Conservation (phyloP, 2,113 vertebrate species). For the Zapornia atra region DNA sequence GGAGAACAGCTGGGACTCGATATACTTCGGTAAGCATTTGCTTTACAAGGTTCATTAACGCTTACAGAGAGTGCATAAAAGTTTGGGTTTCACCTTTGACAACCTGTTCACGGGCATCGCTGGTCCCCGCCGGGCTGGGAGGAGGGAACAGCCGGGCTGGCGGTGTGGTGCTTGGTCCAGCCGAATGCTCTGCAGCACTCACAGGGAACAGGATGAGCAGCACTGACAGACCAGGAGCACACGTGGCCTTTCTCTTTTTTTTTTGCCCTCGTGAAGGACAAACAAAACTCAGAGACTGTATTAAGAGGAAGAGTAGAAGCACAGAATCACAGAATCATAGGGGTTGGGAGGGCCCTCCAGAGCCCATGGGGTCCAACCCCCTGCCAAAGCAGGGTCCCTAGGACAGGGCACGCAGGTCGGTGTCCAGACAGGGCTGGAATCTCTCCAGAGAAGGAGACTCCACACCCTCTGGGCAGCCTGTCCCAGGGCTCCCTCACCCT, state of each 20-base stretch:
- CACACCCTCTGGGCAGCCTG: no score
- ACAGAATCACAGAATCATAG: no score
- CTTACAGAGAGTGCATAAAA: not conserved
- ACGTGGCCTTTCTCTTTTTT: accelerated
- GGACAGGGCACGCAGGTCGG: no score
- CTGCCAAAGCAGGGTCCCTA: no score
- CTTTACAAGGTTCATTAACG: conserved; percentile 48
- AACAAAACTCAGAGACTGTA: not conserved
- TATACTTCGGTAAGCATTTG: not conserved
- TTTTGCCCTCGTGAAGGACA: not conserved
- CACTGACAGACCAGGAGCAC: accelerated
- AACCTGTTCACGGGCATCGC: not conserved
- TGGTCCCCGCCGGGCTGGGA: not conserved
- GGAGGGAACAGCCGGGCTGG: not conserved
- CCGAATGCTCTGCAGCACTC: not conserved
- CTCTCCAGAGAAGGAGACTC: no score
- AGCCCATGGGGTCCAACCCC: no score
- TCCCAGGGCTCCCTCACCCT: no score
- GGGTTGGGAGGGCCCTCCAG: no score
- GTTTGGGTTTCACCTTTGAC: conserved; percentile 27
- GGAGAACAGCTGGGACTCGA: conserved; percentile 17
- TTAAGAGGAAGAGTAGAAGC: not conserved
- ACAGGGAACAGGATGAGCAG: accelerated
- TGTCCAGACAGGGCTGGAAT: no score
- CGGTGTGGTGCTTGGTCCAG: not conserved